Conservation (phyloP, 64 coral and sea anemone species). For the Cladopsammia gracilis region DNA sequence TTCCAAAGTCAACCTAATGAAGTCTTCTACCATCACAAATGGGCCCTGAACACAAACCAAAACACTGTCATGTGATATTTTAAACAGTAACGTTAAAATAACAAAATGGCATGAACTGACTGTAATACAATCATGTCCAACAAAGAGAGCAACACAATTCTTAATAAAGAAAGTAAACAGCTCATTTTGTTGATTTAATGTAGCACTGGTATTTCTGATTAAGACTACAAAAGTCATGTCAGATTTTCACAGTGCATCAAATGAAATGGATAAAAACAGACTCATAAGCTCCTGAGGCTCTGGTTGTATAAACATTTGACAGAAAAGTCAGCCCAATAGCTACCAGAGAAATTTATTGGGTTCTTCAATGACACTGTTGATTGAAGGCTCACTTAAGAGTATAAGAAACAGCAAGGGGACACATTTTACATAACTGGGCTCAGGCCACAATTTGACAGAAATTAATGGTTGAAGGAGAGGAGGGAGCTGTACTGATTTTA, state of each 20-base stretch:
- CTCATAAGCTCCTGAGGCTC: too few species aligned
- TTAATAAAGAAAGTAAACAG: neutral
- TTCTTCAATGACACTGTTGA: too few species aligned
- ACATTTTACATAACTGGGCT: too few species aligned
- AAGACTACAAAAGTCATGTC: slow-evolving; percentile 33
- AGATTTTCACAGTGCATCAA: slow-evolving; percentile 37
- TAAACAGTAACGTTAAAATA: neutral
- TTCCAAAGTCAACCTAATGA: slow-evolving; percentile 77
- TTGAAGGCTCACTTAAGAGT: too few species aligned
- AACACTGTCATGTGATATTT: neutral
- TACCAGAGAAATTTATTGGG: too few species aligned
- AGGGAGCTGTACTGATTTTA: neutral
- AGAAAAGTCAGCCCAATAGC: too few species aligned
- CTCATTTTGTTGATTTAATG: neutral
- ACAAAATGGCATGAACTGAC: neutral
- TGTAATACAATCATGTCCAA: neutral
- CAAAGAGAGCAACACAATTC: neutral
- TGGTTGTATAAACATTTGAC: too few species aligned
- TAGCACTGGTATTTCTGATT: slow-evolving; percentile 31
- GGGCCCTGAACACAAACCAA: slow-evolving; percentile 73
- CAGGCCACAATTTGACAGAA: too few species aligned
- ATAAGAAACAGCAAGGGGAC: too few species aligned
- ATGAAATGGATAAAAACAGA: too few species aligned
- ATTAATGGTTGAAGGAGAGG: too few species aligned
- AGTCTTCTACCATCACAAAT: slow-evolving; percentile 95